A percentile compares a stretch with the other conserved stretches of the same genome.
Conservation (phyloP, 2,113 vertebrate genomes). For the Brachypodius melanocephalos region DNA sequence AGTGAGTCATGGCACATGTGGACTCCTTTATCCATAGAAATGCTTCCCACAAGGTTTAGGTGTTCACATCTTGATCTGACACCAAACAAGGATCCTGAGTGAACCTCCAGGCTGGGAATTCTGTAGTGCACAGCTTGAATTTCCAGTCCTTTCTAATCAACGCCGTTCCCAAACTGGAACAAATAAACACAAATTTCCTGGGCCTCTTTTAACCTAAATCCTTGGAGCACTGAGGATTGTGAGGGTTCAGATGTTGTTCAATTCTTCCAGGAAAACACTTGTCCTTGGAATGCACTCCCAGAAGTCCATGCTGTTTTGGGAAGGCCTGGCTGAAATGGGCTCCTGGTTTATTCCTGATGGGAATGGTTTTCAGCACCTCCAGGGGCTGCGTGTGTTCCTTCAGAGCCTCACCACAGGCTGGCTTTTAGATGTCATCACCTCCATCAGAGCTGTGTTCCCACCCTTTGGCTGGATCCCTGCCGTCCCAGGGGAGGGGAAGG, state of each 20-base stretch:
- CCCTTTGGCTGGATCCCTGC: neutral
- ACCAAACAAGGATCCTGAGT: neutral
- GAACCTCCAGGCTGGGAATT: neutral
- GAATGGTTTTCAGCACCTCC: neutral
- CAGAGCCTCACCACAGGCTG: neutral
- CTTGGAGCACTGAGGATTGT: neutral
- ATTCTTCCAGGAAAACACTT: neutral
- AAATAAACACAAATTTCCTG: neutral
- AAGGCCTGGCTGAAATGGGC: neutral
- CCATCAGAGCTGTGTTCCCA: neutral
- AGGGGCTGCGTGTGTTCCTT: neutral
- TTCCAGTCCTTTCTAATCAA: neutral
- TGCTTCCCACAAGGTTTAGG: neutral
- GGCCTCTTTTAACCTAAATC: neutral
- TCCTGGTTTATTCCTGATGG: neutral
- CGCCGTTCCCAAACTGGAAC: neutral
- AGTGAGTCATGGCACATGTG: accelerated
- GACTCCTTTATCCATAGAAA: neutral
- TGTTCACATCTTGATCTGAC: neutral
- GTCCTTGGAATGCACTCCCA: neutral
- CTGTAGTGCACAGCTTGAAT: neutral
- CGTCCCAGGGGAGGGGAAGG: neutral
- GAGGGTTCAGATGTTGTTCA: neutral
- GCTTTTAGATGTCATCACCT: neutral
- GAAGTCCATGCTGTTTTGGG: neutral